Evolutionary conservation across 2,888 invertebrate species (phyloP), one percentile per base, ranked within the genome.

Genomic region (Acheta domesticus): DNA sequence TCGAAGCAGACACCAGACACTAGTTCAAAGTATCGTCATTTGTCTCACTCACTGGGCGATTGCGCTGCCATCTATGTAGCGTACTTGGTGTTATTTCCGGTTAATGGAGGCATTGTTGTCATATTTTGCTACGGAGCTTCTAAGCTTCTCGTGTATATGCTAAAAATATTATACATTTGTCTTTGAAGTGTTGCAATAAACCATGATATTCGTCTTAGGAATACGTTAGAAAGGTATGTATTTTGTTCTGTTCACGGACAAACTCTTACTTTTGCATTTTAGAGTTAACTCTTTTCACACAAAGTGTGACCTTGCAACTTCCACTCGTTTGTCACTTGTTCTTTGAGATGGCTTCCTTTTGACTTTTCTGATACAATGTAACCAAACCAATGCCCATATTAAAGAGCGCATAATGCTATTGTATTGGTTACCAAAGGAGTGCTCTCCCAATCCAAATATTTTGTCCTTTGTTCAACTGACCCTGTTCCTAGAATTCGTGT

Each of bases 231-330:
- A 76, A 79, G 79, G 79, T 79, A 79, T 12, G 79, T 76, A 14
- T 62, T 14, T n/a, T 62, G 14, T 62, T 62, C n/a, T 62, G n/a
- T 62, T 62, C 16, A 14, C 8, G 14, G n/a, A n/a, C 16, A 19
- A 19, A 62, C n/a, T 62, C 62, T 14, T 62, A 62, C n/a, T 62
- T 62, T 62, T 12, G 19, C 12, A n/a, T 20, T 21, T 12, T 20
- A 77, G 23, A 19, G 16, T 73, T 77, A 79, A 62, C 50, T 21
- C 23, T 80, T 74, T 75, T 74, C n/a, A 78, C 74, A 79, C 79
- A 80, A 82, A 80, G 80, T 78, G 81, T 82, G 82, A 82, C 82
- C 82, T 82, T 82, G 82, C 82, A 82, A 82, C 82, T 81, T 62
- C 78, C 82, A 81, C 78, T 73, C 80, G 80, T 78, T 80, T 82